A percentile compares a stretch with the other conserved stretches of the same genome.
phyloP scores from a whole-genome alignment of 2,888 invertebrate genomes.

The Micoletzkya japonica region DNA sequence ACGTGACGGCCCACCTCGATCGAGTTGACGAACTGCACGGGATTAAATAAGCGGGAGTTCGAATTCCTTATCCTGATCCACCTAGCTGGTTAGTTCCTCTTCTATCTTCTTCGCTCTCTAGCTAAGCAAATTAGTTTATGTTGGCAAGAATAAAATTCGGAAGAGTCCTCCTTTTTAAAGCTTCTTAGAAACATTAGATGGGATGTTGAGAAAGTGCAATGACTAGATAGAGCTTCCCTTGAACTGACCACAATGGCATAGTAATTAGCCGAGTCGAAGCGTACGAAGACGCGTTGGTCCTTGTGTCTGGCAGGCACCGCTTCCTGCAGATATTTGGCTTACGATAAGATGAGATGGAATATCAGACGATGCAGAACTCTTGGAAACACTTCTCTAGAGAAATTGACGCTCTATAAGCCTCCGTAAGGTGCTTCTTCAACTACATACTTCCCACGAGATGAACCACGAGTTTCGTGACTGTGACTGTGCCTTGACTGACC shows the following conservation, averaged over 20 bases:
- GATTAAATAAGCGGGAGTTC: no score
- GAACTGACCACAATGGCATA: conserved; percentile 78
- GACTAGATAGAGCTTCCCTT: no score
- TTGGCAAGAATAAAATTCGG: background rate
- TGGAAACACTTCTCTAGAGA: background rate
- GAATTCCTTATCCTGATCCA: no score
- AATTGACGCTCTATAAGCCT: background rate
- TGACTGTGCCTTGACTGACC: background rate
- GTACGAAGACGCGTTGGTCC: conserved; percentile 71
- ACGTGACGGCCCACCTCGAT: conserved; percentile 79
- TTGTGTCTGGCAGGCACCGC: no score
- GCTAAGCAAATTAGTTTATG: no score
- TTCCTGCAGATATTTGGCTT: no score
- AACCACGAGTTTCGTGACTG: background rate
- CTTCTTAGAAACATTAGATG: background rate
- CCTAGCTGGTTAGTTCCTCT: no score
- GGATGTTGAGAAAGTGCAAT: no score
- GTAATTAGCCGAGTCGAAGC: conserved; percentile 91
- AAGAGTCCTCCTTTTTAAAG: no score
- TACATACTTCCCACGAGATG: background rate
- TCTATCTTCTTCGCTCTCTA: no score
- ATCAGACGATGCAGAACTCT: no score
- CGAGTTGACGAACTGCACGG: conserved; percentile 89
- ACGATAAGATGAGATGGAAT: no score
- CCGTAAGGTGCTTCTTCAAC: background rate